Evolutionary conservation across 92 coral and sea anemone species (phyloP).

Genomic region (Epizoanthus fatuus): DNA sequence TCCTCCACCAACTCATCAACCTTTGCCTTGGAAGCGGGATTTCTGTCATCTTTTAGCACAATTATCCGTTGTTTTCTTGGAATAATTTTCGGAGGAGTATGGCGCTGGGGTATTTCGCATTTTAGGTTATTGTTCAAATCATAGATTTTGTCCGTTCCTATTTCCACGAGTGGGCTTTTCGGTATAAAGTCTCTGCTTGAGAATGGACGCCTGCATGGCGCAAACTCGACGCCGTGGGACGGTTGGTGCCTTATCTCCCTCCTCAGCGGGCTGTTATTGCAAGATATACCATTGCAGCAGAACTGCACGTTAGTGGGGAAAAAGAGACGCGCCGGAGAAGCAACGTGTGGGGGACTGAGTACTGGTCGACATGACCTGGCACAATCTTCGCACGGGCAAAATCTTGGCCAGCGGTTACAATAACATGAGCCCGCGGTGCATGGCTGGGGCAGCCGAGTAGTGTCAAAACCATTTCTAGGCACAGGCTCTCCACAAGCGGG

Average conservation of each 20-base stretch:
- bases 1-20: neutral
- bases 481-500: conserved; percentile 5
- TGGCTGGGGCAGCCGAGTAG: neutral
- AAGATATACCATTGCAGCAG: conserved; percentile 10
- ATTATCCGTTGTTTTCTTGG: conserved; percentile 36
- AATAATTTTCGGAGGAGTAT: neutral
- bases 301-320: conserved; percentile 27
- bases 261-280: neutral
- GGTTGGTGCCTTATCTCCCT: neutral
- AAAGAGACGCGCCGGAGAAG: conserved; percentile 30
- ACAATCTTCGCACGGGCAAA: conserved; percentile 13
- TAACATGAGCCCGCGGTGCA: conserved; percentile 34
- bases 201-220: neutral
- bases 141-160: neutral
- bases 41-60: conserved; percentile 29
- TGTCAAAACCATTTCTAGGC: conserved; percentile 34
- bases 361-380: neutral
- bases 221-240: neutral
- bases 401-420: conserved; percentile 16
- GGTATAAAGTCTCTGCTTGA: neutral
- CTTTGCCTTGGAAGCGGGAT: neutral
- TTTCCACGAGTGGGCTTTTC: neutral
- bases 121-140: conserved; percentile 24
- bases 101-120: neutral
- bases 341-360: conserved; percentile 18